Evolutionary conservation across 2,888 invertebrate genomes (phyloP), one percentile per base, ranked within the genome.

Genomic region (Agrenia bidenticulata): DNA sequence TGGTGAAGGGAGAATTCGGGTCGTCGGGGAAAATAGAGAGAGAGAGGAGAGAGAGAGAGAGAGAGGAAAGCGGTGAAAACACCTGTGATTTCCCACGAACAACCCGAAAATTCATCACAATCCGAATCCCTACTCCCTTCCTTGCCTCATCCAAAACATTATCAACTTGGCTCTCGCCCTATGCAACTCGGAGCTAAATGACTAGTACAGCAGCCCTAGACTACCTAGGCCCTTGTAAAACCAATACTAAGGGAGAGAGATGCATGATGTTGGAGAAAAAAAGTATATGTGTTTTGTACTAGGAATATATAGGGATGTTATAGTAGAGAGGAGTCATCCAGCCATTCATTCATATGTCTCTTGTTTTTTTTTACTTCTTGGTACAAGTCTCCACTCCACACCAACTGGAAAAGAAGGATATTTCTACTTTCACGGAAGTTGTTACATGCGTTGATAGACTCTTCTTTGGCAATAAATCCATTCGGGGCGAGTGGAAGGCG

Each of bases 41-140:
- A 65, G 64, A 70, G 69, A 69, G 71, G 64, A 64, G 71, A 64
- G 62, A 32, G 61, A 69, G 64, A 69, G 64, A 64, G 67, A 66
- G 68, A 65, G 64, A 70, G 69, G 70, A 72, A 66, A 64, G 71
- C 66, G 62, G 62, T 27, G 55, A 55, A 56, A 63, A 66, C 73
- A 73, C 69, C 70, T 74, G 72, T 63, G 67, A 67, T 67, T 64
- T 74, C 74, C 72, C 74, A 72, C 74, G 74, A 66, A 59, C 64
- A 67, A 66, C 67, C 69, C 67, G 70, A 70, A 70, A 74, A 72
- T 73, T 73, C 72, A 73, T 73, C 72, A 73, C 73, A 72, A 64
- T 68, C 69, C 70, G 59, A 64, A 64, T 68, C 68, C 64, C 68
- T 59, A 64, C 68, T 64, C 53, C 63, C 49, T 63, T 51, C 41